Conservation (phyloP, 2,113 vertebrate species). For the Oreamnos americanus region DNA sequence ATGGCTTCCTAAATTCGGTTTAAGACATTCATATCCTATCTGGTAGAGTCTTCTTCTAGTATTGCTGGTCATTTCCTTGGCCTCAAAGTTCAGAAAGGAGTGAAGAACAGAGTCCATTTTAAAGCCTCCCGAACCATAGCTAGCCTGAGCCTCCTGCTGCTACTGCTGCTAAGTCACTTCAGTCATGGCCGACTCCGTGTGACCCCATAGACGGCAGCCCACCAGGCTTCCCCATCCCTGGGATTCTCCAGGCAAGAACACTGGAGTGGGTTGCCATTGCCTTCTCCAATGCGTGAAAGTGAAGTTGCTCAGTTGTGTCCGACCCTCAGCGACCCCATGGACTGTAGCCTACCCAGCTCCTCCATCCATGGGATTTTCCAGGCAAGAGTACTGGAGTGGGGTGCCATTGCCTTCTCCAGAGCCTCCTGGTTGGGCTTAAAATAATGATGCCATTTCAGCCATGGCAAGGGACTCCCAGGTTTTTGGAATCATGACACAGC, state of each 20-base stretch:
- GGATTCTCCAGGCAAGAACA: too few relatives aligned
- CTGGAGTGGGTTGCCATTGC: too few relatives aligned
- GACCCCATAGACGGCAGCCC: too few relatives aligned
- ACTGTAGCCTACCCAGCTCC: too few relatives aligned
- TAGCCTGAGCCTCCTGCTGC: background rate
- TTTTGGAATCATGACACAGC: background rate
- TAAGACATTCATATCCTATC: background rate
- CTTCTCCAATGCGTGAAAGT: too few relatives aligned
- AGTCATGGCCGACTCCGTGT: too few relatives aligned
- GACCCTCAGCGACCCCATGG: too few relatives aligned
- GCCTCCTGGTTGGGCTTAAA: background rate
- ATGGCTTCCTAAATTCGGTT: background rate
- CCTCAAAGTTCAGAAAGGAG: background rate
- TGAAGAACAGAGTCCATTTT: background rate
- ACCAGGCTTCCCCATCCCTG: too few relatives aligned
- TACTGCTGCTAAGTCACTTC: too few relatives aligned
- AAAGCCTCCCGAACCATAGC: background rate
- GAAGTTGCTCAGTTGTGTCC: too few relatives aligned
- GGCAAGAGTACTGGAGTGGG: too few relatives aligned
- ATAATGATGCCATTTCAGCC: background rate
- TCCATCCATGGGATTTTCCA: too few relatives aligned
- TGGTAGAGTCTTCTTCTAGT: background rate
- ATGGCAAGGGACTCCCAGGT: background rate
- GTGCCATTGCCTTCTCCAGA: background rate
- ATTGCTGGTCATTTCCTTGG: background rate